Evolutionary conservation across 30 jellyfish, hydroid and myxozoan genomes (phyloP).

Genomic region (Rhopilema esculentum): DNA sequence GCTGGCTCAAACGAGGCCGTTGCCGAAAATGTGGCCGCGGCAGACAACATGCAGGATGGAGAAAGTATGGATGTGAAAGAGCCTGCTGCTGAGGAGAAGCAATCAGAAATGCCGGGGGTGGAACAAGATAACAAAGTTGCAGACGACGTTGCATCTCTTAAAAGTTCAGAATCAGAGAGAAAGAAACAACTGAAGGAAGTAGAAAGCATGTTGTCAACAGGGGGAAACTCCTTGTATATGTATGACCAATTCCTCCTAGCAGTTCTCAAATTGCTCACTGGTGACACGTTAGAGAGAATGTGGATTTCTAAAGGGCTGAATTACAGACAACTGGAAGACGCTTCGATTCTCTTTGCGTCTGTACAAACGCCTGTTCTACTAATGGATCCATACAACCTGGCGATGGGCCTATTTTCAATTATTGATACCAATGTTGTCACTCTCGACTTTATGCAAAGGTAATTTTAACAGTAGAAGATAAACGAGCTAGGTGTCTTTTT

Average conservation of each 20-base stretch:
- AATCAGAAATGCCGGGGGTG: not conserved
- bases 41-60: slow-evolving; percentile 1
- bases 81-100: not conserved
- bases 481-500: too few species aligned
- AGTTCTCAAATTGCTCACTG: slow-evolving; percentile 39
- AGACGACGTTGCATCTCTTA: not conserved
- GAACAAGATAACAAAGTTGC: not conserved
- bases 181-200: slow-evolving; percentile 31
- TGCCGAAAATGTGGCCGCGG: not conserved
- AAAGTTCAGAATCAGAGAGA: not conserved
- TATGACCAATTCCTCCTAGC: slow-evolving; percentile 50
- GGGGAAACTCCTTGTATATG: slow-evolving; percentile 5
- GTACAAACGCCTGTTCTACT: slow-evolving; percentile 53
- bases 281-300: slow-evolving; percentile 38
- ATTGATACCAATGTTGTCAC: slow-evolving; percentile 48
- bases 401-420: slow-evolving; percentile 14
- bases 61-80: not conserved
- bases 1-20: not conserved
- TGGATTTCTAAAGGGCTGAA: slow-evolving; percentile 63
- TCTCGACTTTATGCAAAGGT: slow-evolving; percentile 65
- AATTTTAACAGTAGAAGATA: not conserved
- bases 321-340: slow-evolving; percentile 66
- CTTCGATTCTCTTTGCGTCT: slow-evolving; percentile 52
- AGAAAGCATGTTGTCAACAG: slow-evolving; percentile 19
- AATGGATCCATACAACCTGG: slow-evolving; percentile 73